Base-by-base conservation (phyloP, 1,140 invertebrate species). In the Drosophila gunungcola region DNA sequence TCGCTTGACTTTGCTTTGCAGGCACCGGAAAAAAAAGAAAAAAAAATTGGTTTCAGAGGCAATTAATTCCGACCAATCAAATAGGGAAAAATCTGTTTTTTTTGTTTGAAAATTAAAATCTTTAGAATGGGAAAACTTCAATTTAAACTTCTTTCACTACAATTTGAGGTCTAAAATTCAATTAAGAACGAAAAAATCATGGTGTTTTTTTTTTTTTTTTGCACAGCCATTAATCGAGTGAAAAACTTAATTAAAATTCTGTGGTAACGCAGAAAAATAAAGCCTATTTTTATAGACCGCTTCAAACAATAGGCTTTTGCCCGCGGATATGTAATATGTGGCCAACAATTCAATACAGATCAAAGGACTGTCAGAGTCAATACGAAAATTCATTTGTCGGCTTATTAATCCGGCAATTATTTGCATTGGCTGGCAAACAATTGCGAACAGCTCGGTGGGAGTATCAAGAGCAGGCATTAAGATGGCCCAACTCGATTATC, bases 31-130 rank as follows among this genome's bases (percentile, higher is more conserved):
- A 57, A 72, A 68, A 72, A 57, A 46, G 27, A 29, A 41, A 38
- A 42, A 42, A 69, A 67, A 63, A 41, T 16, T 43, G 21, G 11
- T 65, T 63, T 65, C 34, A 48, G 34, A n/a, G 43, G 63, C 79
- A 82, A 83, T 81, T 81, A 67, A 79, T 79, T 79, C 52, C 56
- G 21, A 21, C 51, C 32, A 63, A 53, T 64, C 43, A 51, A 64
- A 62, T 27, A 0, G 25, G 25, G 3, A 48, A 48, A 48, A 29
- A 29, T 25, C 3, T 12, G 45, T 43, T 0, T 16, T 43, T 21
- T 16, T 21, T 11, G 3, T n/a, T 41, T 4, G 0, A 2, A n/a
- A n/a, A n/a, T n/a, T 12, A 13, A 41, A 13, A 5, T 41, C 5
- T 12, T 12, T 13, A 41, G 39, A 1, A 12, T 11, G 0, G 12